Conservation (phyloP, 2,113 vertebrate species). For the Notothenia rossii region DNA sequence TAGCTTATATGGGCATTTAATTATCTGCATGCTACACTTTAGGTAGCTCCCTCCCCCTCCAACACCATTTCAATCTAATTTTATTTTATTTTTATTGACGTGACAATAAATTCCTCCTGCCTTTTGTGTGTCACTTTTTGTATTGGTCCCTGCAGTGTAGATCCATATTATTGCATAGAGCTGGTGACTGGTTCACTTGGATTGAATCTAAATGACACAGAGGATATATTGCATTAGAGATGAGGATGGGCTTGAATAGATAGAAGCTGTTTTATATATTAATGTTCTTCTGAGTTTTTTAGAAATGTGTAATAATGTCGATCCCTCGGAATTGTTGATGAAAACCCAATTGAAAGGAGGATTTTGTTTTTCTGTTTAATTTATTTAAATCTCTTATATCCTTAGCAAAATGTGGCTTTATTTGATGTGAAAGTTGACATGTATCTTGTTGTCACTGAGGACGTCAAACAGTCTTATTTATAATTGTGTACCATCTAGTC, state of each 20-base stretch:
- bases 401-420: background rate
- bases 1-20: background rate
- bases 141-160: slow-evolving; percentile 48
- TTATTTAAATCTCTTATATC: background rate
- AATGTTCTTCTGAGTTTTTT: background rate
- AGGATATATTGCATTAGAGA: slow-evolving; percentile 41
- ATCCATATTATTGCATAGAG: slow-evolving; percentile 30
- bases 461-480: background rate
- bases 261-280: background rate
- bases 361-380: background rate
- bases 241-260: slow-evolving; percentile 14
- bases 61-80: slow-evolving; percentile 35
- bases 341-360: background rate
- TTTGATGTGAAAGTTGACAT: background rate
- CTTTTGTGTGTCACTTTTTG: slow-evolving; percentile 49
- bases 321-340: background rate
- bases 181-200: slow-evolving; percentile 9
- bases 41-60: background rate
- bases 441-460: background rate
- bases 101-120: slow-evolving; percentile 51
- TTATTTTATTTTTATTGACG: slow-evolving; percentile 56
- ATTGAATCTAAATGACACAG: slow-evolving; percentile 52
- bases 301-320: background rate
- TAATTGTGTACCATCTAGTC: background rate
- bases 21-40: background rate